Percentiles rank a stretch among this genome's conserved stretches.
Conservation (phyloP, 2,888 invertebrate genomes). For the Clanis bilineata region DNA sequence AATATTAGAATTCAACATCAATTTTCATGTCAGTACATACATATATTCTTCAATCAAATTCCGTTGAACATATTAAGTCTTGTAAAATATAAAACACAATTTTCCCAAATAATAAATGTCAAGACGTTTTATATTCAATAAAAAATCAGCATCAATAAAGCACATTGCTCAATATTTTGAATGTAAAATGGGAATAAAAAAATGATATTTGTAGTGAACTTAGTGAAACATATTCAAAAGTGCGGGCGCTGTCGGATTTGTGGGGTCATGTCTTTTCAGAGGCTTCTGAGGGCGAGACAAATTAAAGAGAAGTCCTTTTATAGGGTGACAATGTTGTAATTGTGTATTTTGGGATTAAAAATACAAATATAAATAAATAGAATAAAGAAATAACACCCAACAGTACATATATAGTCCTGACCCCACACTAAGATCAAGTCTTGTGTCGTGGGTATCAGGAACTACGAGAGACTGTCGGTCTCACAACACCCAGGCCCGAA, state of each 20-base stretch:
- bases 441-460: too few species aligned
- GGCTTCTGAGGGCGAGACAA: slow-evolving; percentile 57
- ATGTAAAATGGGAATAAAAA: slow-evolving; percentile 24
- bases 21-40: not conserved
- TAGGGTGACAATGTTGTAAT: slow-evolving; percentile 33
- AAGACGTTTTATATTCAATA: not conserved
- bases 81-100: not conserved
- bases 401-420: too few species aligned
- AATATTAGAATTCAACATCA: not conserved
- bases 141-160: not conserved
- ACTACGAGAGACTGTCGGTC: too few species aligned
- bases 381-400: not conserved
- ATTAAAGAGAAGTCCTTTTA: slow-evolving; percentile 59
- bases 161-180: not conserved
- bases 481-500: too few species aligned
- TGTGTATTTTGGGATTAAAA: not conserved
- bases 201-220: too few species aligned
- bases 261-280: slow-evolving; percentile 58
- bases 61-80: not conserved
- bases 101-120: not conserved
- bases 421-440: too few species aligned
- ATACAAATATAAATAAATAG: not conserved
- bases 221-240: slow-evolving; percentile 41
- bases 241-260: slow-evolving; percentile 46
- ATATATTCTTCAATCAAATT: too few species aligned